Evolutionary conservation across 2,113 vertebrate genomes (phyloP).

Genomic region (Cochlearius cochlearius): DNA sequence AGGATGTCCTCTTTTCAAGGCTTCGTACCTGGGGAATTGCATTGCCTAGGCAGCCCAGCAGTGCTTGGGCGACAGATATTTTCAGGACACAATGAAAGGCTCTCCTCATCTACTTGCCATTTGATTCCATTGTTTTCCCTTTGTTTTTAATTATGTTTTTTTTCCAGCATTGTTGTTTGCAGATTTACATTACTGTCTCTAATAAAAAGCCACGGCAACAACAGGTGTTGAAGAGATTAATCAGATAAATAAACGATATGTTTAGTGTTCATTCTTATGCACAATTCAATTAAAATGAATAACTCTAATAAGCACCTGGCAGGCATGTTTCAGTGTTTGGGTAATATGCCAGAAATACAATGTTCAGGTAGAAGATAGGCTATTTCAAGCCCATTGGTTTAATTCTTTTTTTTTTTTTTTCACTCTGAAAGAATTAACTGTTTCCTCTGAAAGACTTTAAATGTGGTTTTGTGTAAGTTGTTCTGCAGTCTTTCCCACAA

Average conservation of each 20-base stretch:
- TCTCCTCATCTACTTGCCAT: background rate
- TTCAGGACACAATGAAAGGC: background rate
- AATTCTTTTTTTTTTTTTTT: too few species aligned
- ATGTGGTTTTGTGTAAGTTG: background rate
- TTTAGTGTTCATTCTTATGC: background rate
- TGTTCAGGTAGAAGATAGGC: background rate
- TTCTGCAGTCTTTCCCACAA: background rate
- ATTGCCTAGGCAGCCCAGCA: background rate
- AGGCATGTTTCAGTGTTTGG: background rate
- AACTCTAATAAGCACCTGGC: slow-evolving; percentile 5
- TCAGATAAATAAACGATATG: background rate
- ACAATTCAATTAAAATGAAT: slow-evolving; percentile 1
- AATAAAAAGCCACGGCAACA: background rate
- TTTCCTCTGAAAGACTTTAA: background rate
- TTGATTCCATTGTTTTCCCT: background rate
- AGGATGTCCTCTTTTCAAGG: background rate
- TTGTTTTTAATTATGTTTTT: background rate
- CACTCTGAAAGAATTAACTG: background rate
- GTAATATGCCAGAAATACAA: background rate
- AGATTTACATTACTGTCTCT: background rate
- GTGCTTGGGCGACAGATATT: background rate
- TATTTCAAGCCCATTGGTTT: background rate
- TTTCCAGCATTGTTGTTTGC: background rate
- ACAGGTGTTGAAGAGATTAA: background rate
- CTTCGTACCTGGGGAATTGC: background rate